Conservation (phyloP, 2,797 vertebrate genomes). For the Agapornis canus region DNA sequence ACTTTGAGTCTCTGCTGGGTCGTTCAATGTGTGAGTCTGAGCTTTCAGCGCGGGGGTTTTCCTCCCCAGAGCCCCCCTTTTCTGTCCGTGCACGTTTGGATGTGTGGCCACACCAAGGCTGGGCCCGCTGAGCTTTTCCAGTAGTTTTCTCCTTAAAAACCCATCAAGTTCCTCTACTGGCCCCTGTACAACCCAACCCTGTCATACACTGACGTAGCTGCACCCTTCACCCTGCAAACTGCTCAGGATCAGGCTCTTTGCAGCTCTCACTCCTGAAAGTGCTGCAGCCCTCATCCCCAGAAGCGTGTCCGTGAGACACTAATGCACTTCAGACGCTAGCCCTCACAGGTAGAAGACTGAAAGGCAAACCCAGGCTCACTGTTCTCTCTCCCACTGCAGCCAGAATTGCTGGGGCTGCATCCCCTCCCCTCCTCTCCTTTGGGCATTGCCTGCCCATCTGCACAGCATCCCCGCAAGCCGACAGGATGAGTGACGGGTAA, state of each 20-base stretch:
- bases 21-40: fast-evolving
- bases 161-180: fast-evolving
- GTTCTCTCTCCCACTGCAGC: not conserved
- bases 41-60: fast-evolving
- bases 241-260: not conserved
- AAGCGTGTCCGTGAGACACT: fast-evolving
- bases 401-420: not conserved
- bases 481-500: not conserved
- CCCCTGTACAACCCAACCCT: fast-evolving
- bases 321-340: not conserved
- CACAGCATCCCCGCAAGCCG: not conserved
- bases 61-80: fast-evolving
- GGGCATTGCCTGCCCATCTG: constrained; percentile 22
- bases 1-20: fast-evolving
- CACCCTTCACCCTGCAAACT: not conserved
- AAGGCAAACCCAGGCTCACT: fast-evolving
- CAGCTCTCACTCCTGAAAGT: not conserved
- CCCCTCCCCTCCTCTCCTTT: not conserved
- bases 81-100: fast-evolving
- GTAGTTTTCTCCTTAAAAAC: not conserved
- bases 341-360: not conserved
- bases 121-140: not conserved
- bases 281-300: not conserved
- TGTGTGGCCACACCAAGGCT: fast-evolving
- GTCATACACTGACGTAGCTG: not conserved